A percentile compares a stretch with the other conserved stretches of the same genome.
Evolutionary conservation across 1,140 invertebrate species (phyloP).

Genomic region (Luehdorfia chinensis): DNA sequence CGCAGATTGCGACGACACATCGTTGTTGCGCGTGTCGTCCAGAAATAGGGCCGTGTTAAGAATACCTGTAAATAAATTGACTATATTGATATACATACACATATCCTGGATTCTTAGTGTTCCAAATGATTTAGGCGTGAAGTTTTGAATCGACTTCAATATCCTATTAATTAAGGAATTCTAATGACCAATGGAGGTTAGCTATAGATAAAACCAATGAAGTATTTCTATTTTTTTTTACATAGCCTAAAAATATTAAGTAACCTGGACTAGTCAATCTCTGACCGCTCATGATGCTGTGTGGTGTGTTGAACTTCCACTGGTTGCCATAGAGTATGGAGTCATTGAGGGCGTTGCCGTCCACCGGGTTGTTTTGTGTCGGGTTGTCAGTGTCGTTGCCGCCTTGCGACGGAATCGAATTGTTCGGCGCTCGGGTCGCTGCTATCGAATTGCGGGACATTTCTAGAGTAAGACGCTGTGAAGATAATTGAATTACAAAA

Average conservation of each 20-base stretch:
- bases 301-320: conserved; percentile 49
- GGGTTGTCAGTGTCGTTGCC: conserved; percentile 36
- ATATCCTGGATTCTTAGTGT: too few relatives aligned
- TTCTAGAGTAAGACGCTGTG: conserved; percentile 83
- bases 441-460: conserved; percentile 82
- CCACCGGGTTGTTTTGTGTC: conserved; percentile 52
- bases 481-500: too few relatives aligned
- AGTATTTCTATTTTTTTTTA: too few relatives aligned
- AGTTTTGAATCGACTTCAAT: too few relatives aligned
- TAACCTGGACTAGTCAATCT: conserved; percentile 42
- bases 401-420: conserved; percentile 24
- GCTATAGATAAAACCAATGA: too few relatives aligned
- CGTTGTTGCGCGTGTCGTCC: conserved; percentile 48
- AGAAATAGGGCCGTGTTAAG: conserved; percentile 40
- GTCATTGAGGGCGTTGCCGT: conserved; percentile 39
- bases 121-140: too few relatives aligned
- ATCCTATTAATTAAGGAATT: too few relatives aligned
- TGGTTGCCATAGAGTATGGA: conserved; percentile 36
- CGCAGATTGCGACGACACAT: conserved; percentile 29
- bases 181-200: too few relatives aligned
- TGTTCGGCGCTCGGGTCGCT: conserved; percentile 62
- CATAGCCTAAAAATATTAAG: too few relatives aligned
- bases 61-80: conserved; percentile 26
- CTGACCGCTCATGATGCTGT: conserved; percentile 33
- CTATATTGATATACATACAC: too few relatives aligned